phyloP scores from a whole-genome alignment of 2,113 vertebrate genomes.

The Papio anubis region DNA sequence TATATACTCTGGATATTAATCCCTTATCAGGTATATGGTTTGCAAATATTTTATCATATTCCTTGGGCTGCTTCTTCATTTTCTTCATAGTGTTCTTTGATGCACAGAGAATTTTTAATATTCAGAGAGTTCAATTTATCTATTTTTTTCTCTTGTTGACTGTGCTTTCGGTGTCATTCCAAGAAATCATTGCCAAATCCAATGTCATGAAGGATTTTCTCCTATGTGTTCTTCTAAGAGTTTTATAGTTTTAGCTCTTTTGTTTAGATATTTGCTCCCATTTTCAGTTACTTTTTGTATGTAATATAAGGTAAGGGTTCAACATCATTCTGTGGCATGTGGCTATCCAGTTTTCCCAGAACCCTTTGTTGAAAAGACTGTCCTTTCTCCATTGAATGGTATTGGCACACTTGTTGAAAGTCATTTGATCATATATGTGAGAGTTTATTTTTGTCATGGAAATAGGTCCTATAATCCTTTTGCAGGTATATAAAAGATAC shows the following conservation, averaged over 20 bases:
- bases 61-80: neutral
- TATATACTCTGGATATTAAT: neutral
- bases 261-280: neutral
- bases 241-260: constrained; percentile 1
- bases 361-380: neutral
- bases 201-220: neutral
- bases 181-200: neutral
- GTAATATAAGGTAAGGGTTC: neutral
- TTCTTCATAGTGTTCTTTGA: neutral
- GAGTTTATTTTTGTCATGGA: constrained; percentile 2
- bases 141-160: neutral
- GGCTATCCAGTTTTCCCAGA: neutral
- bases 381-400: neutral
- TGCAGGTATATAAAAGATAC: neutral
- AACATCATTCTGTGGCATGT: neutral
- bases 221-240: neutral
- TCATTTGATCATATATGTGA: neutral
- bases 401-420: neutral
- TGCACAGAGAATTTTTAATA: neutral
- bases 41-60: neutral
- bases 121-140: neutral
- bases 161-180: neutral
- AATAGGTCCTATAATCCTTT: neutral
- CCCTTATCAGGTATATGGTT: neutral
- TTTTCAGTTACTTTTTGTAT: neutral